Percentiles rank a stretch among this genome's conserved stretches.
These are phyloP conservation scores for Pyrochroa serraticornis DNA, from an alignment of 2,888 invertebrate genomes.

Conservation along the genomic window DNA sequence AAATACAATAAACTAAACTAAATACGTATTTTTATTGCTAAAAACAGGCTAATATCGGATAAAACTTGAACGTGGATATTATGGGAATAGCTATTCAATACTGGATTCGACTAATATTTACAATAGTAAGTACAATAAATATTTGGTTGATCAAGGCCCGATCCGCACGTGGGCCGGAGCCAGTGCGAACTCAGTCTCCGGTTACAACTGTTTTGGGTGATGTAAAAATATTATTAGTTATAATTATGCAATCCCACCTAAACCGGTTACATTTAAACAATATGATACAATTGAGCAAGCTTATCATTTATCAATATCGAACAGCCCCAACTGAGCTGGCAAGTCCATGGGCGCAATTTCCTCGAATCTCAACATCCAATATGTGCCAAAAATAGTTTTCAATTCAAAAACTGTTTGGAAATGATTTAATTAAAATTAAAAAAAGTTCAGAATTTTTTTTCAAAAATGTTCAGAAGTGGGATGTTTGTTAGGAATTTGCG, in stretches of 20 bases:
- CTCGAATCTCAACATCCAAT: neutral
- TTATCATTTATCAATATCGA: neutral
- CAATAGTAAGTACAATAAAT: conserved; percentile 23
- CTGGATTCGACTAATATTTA: conserved; percentile 22
- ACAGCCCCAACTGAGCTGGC: no score
- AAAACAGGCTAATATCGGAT: conserved; percentile 1
- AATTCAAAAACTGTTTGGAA: no score
- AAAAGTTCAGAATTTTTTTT: no score
- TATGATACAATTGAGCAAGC: conserved; percentile 23
- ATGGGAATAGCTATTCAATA: conserved; percentile 3
- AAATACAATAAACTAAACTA: conserved; percentile 10
- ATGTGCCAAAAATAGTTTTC: neutral
- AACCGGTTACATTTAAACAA: conserved; percentile 21
- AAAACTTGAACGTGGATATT: conserved; percentile 4
- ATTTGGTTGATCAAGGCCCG: conserved; percentile 22
- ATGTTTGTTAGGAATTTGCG: no score
- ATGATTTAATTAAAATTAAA: no score
- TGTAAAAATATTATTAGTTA: conserved; percentile 7
- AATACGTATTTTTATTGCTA: conserved; percentile 18
- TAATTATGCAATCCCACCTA: conserved; percentile 10
- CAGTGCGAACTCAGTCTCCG: conserved; percentile 12
- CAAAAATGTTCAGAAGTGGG: no score
- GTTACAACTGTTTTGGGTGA: conserved; percentile 17
- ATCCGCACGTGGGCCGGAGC: neutral
- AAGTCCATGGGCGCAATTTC: no score